These are phyloP conservation scores for Dendrocincla fuliginosa DNA, from an alignment of 2,797 vertebrate species.

Conservation along the genomic window DNA sequence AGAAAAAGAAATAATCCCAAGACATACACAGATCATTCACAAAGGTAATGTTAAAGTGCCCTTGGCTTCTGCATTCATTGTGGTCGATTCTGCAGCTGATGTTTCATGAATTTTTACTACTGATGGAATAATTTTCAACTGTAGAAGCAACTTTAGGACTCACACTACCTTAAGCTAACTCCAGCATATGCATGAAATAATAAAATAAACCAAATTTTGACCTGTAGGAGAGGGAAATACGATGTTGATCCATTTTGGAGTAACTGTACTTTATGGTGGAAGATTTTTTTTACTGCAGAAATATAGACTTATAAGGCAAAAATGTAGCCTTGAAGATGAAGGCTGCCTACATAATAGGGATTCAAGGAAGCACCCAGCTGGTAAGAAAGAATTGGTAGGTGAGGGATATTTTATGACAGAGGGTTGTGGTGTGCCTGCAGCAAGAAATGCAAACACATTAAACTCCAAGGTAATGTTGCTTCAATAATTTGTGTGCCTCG, in stretches of 20 bases:
- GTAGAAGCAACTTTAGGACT: neutral
- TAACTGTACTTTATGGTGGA: neutral
- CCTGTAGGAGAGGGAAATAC: neutral
- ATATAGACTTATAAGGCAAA: neutral
- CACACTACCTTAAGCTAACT: neutral
- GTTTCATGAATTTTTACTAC: neutral
- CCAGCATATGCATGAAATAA: neutral
- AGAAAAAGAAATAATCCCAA: neutral
- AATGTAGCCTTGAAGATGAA: neutral
- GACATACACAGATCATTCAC: neutral
- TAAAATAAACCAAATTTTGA: neutral
- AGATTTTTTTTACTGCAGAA: neutral
- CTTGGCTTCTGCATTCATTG: neutral
- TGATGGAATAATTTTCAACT: neutral
- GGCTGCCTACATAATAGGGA: neutral
- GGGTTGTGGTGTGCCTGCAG: neutral
- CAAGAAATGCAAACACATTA: neutral
- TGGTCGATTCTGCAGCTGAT: neutral
- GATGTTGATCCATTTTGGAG: neutral
- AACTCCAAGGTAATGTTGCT: constrained; percentile 12
- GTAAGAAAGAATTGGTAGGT: neutral
- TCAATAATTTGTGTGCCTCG: constrained; percentile 18
- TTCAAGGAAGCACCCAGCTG: neutral
- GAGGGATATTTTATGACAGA: neutral
- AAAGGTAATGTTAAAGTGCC: neutral